Evolutionary conservation across 2,113 vertebrate genomes (phyloP).

Genomic region (Melospiza melodia): DNA sequence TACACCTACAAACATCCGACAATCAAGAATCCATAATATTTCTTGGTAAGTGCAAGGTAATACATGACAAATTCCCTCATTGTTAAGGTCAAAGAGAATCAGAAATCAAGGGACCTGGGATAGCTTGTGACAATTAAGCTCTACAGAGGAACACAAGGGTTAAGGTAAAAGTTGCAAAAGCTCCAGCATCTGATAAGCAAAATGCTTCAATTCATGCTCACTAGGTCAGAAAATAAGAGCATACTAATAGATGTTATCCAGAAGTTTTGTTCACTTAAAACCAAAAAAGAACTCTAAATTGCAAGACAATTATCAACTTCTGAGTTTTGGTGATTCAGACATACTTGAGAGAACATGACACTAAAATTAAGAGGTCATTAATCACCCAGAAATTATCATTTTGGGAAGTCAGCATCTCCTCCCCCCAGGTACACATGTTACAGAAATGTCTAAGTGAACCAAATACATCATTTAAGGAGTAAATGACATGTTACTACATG

Average conservation of each 20-base stretch:
- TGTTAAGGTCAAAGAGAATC: not conserved
- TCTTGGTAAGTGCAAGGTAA: not conserved
- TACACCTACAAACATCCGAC: not conserved
- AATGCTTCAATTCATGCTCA: not conserved
- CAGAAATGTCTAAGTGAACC: not conserved
- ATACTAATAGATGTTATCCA: not conserved
- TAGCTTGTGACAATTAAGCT: not conserved
- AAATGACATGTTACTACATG: rapidly evolving
- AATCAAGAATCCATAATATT: not conserved
- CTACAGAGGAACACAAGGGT: not conserved
- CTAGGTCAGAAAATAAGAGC: not conserved
- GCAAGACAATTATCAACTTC: not conserved
- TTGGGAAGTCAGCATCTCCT: not conserved
- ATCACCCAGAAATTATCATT: not conserved
- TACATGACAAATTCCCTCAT: not conserved
- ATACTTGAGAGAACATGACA: not conserved
- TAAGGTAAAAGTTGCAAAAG: not conserved
- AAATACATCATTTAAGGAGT: not conserved
- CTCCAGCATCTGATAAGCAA: not conserved
- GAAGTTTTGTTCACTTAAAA: not conserved
- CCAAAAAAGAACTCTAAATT: not conserved
- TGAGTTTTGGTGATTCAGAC: not conserved
- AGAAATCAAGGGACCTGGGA: not conserved
- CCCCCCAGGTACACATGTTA: not conserved
- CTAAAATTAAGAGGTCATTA: not conserved